Evolutionary conservation across 2,797 vertebrate genomes (phyloP), one percentile per base, ranked within the genome.

Genomic region (Siniperca undulata): DNA sequence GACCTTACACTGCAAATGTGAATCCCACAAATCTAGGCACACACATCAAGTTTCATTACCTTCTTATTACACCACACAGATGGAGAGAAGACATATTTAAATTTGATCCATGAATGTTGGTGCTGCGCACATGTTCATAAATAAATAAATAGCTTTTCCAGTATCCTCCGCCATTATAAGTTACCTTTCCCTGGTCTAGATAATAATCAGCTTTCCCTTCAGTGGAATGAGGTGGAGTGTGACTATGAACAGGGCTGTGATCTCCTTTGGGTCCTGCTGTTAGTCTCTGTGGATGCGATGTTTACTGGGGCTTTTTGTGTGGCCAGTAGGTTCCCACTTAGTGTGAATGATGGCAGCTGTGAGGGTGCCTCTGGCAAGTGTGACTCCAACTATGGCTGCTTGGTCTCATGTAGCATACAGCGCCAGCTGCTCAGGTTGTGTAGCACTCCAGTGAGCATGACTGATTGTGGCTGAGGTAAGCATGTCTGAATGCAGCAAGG

Each of bases 271-370:
- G 55, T 85, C 75, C 78, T 72, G 86, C 75, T 74, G 75, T 27
- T 86, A 74, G 84, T 79, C 87, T 89, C 77, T 68, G 68, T 56
- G 83, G 86, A 87, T 55, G 77, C 79, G 72, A 85, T 84, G 84
- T 90, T 92, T 89, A 85, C 86, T 74, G 87, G 70, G 77, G 71
- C 62, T 91, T 86, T 89, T 86, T 87, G 81, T 87, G 90, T 86
- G 93, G 91, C 90, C 88, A 66, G 87, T 90, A 86, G 82, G 89
- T 89, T 91, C 87, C 91, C 85, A 91, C 86, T 93, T 92, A 91
- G 86, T 88, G 84, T 91, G 92, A 94, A 90, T 83, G 91, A 93
- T 91, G 93, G 90, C 86, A 90, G 90, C 92, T 91, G 85, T 70
- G 81, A 89, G 86, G 91, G 40, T 38, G 88, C 94, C 91, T 87